Evolutionary conservation across 2,113 vertebrate species (phyloP).

Genomic region (Anarhynchus alexandrinus): DNA sequence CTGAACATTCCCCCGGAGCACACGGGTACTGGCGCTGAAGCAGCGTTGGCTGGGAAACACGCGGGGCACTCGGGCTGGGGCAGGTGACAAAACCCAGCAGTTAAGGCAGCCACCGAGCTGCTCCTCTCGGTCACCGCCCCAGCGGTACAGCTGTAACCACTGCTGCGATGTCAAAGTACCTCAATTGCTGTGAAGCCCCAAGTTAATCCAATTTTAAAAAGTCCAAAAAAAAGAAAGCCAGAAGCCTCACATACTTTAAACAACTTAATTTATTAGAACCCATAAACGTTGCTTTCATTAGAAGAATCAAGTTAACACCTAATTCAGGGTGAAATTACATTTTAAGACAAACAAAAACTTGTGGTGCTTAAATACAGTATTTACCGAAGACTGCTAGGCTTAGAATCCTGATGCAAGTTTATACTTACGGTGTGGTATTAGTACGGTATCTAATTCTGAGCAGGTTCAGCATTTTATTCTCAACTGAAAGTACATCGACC

Average conservation of each 20-base stretch:
- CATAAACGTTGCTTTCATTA: constrained; percentile 62
- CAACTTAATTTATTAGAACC: constrained; percentile 75
- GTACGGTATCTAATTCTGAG: not conserved
- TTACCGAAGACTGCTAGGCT: not conserved
- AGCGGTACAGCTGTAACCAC: not conserved
- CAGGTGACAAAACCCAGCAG: not conserved
- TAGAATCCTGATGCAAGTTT: not conserved
- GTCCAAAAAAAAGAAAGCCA: not conserved
- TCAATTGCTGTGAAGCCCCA: rapidly evolving
- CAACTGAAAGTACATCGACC: not conserved
- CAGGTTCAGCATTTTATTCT: constrained; percentile 5
- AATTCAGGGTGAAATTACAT: constrained; percentile 62
- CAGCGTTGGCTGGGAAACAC: too few relatives aligned
- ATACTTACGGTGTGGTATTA: not conserved
- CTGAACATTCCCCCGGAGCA: too few relatives aligned
- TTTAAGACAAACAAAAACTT: constrained; percentile 55
- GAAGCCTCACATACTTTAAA: not conserved
- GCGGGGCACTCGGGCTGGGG: too few relatives aligned
- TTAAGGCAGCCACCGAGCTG: rapidly evolving
- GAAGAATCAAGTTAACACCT: constrained; percentile 67
- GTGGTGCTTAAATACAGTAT: not conserved
- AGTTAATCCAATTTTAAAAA: not conserved
- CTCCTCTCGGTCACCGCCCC: rapidly evolving
- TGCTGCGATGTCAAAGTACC: rapidly evolving
- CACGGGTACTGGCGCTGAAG: not conserved